A percentile compares a stretch with the other conserved stretches of the same genome.
Conservation (phyloP, 2,113 vertebrate species). For the Thermophis baileyi region DNA sequence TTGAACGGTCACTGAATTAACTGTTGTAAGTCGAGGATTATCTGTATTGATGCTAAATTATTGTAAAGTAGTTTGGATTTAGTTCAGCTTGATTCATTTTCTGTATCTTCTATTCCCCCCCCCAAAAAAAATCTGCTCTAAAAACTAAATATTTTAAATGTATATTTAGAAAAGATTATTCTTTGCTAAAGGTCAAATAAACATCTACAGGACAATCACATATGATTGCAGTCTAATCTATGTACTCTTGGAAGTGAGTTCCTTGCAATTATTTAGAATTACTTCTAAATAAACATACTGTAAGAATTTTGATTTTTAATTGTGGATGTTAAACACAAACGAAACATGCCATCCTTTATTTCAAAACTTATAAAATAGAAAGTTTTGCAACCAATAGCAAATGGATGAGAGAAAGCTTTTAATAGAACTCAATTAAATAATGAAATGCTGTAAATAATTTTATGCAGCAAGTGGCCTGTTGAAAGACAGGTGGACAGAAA, state of each 20-base stretch:
- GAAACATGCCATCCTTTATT: not conserved
- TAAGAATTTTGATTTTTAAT: not conserved
- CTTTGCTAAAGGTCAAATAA: not conserved
- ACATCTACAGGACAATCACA: not conserved
- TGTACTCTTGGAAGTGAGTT: not conserved
- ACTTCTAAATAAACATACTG: not conserved
- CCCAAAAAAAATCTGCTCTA: not conserved
- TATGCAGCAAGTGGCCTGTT: not conserved
- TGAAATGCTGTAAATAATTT: not conserved
- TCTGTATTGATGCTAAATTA: not conserved
- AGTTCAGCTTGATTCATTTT: not conserved
- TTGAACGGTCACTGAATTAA: not conserved
- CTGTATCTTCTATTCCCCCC: not conserved
- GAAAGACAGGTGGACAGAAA: not conserved
- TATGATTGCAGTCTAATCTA: not conserved
- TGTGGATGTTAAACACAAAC: not conserved
- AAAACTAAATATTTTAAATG: not conserved
- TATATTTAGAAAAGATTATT: not conserved
- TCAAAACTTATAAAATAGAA: not conserved
- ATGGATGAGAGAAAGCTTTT: not conserved
- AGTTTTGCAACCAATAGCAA: not conserved
- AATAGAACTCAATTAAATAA: not conserved
- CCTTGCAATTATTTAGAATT: not conserved
- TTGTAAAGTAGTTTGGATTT: not conserved
- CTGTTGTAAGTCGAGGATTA: not conserved